A percentile compares a stretch with the other conserved stretches of the same genome.
These are phyloP conservation scores for Calyptommatus sinebrachiatus DNA, from an alignment of 2,113 vertebrate species.

Conservation along the genomic window DNA sequence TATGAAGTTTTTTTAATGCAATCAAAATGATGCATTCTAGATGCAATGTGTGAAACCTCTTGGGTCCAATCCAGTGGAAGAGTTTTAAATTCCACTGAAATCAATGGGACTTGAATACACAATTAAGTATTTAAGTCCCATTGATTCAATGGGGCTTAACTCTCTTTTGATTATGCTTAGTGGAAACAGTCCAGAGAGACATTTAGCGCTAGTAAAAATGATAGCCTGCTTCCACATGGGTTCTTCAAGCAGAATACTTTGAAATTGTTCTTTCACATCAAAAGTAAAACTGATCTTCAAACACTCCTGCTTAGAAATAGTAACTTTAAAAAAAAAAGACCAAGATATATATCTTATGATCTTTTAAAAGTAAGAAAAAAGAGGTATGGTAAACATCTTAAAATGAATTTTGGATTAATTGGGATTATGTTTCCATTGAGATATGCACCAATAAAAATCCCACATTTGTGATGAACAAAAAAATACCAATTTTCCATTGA, in stretches of 20 bases:
- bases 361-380: not conserved
- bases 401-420: no score
- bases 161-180: not conserved
- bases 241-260: not conserved
- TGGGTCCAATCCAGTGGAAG: constrained; percentile 1
- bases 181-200: not conserved
- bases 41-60: not conserved
- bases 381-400: no score
- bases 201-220: not conserved
- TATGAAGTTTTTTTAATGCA: not conserved
- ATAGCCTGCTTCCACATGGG: not conserved
- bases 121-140: constrained; percentile 26
- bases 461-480: no score
- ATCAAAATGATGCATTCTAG: constrained; percentile 31
- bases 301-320: not conserved
- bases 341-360: not conserved
- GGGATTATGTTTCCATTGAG: no score
- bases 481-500: no score
- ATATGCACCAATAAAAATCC: no score
- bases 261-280: not conserved
- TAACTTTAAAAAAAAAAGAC: not conserved
- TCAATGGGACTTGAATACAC: constrained; percentile 20
- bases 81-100: constrained; percentile 22
- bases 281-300: not conserved
- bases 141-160: constrained; percentile 23